A percentile compares a stretch with the other conserved stretches of the same genome.
Conservation (phyloP, 2,888 invertebrate genomes). For the Harpagoxenus sublaevis region DNA sequence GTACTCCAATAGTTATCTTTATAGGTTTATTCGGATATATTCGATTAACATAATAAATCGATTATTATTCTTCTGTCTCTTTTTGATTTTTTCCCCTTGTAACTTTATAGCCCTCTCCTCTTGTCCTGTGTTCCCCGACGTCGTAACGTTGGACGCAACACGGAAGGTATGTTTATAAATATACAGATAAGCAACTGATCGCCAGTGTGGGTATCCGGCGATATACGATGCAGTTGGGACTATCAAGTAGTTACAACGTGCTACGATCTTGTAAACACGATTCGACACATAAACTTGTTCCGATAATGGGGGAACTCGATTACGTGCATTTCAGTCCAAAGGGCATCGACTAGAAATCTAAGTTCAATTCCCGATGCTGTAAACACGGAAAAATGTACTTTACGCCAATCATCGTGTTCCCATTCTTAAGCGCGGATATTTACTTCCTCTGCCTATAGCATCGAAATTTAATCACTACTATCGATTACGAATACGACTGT, state of each 20-base stretch:
- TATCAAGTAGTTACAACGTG: slow-evolving; percentile 49
- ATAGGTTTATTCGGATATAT: background rate
- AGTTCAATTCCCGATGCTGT: slow-evolving; percentile 28
- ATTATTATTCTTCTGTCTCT: background rate
- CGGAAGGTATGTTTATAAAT: slow-evolving; percentile 63
- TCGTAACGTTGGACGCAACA: slow-evolving; percentile 39
- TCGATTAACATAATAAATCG: background rate
- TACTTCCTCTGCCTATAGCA: background rate
- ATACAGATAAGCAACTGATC: slow-evolving; percentile 63
- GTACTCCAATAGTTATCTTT: background rate
- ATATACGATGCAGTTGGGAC: slow-evolving; percentile 39
- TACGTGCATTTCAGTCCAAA: slow-evolving; percentile 38
- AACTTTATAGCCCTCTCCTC: slow-evolving; percentile 11
- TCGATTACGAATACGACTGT: background rate
- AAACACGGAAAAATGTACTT: slow-evolving; percentile 17
- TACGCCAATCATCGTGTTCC: background rate
- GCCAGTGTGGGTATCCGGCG: slow-evolving; percentile 10
- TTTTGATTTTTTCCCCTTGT: slow-evolving; percentile 20
- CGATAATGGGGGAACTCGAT: slow-evolving; percentile 37
- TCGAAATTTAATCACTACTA: background rate
- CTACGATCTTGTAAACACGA: slow-evolving; percentile 46
- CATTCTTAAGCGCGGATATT: background rate
- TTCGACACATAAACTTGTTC: slow-evolving; percentile 39
- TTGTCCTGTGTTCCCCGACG: background rate
- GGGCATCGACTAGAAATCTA: slow-evolving; percentile 30